Conservation (phyloP, 1,140 invertebrate species). For the Doryteuthis pealeii region DNA sequence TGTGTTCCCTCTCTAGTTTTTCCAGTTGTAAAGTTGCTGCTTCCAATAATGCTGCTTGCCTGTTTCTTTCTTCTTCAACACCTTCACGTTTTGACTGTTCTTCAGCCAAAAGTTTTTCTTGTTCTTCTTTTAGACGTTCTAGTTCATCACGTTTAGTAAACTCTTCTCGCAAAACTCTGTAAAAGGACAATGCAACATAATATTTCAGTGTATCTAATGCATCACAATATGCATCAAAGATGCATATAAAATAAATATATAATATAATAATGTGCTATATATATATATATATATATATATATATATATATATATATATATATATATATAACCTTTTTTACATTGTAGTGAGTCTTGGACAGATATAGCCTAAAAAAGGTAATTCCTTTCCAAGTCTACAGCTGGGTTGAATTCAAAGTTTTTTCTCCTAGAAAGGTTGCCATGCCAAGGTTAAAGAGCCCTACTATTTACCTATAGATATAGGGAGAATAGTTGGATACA, state of each 20-base stretch:
- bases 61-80: slow-evolving; percentile 66
- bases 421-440: too few relatives aligned
- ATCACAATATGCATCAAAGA: not conserved
- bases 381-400: too few relatives aligned
- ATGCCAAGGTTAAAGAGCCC: too few relatives aligned
- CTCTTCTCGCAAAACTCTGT: slow-evolving; percentile 76
- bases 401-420: too few relatives aligned
- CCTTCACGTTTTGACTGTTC: slow-evolving; percentile 70
- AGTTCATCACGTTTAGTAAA: slow-evolving; percentile 80
- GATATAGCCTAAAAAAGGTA: too few relatives aligned
- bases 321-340: too few relatives aligned
- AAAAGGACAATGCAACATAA: too few relatives aligned
- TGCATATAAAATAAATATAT: not conserved
- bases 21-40: slow-evolving; percentile 69
- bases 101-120: slow-evolving; percentile 71
- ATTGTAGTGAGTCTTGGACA: too few relatives aligned
- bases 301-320: too few relatives aligned
- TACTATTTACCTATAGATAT: too few relatives aligned
- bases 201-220: not conserved
- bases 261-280: too few relatives aligned
- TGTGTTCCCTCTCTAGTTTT: slow-evolving; percentile 71
- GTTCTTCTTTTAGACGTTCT: slow-evolving; percentile 75
- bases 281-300: not conserved
- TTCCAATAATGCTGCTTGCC: slow-evolving; percentile 72
- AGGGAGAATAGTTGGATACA: too few relatives aligned